Evolutionary conservation across 2,113 vertebrate genomes (phyloP).

Genomic region (Capreolus pygargus): DNA sequence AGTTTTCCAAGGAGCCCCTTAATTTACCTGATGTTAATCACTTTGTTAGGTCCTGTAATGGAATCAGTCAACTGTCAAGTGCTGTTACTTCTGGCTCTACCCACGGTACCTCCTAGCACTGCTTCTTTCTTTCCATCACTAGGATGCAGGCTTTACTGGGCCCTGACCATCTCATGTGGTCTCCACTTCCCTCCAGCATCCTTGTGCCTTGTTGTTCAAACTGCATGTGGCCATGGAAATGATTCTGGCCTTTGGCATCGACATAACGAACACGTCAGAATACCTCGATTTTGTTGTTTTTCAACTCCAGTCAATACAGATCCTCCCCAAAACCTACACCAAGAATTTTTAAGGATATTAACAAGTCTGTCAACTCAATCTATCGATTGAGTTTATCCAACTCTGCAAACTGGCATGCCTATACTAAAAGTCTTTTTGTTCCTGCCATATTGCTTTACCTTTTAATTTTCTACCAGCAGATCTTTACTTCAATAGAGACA

Average conservation of each 20-base stretch:
- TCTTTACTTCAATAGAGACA: neutral
- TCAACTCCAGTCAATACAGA: neutral
- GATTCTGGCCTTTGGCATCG: neutral
- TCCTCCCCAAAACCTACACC: neutral
- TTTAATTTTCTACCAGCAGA: neutral
- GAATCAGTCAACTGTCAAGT: slow-evolving; percentile 1
- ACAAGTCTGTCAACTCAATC: neutral
- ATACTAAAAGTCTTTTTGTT: neutral
- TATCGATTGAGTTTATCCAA: neutral
- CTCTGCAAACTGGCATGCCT: neutral
- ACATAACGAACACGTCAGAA: neutral
- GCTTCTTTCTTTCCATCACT: neutral
- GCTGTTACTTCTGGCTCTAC: neutral
- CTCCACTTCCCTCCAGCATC: rapidly evolving
- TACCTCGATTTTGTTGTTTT: neutral
- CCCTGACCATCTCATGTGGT: rapidly evolving
- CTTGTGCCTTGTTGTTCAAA: neutral
- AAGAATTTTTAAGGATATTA: neutral
- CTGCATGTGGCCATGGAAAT: too few species aligned
- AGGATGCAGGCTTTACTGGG: neutral
- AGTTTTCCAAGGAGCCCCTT: neutral
- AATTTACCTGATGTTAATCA: slow-evolving; percentile 53
- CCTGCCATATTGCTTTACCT: neutral
- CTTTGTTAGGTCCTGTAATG: neutral
- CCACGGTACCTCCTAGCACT: rapidly evolving